Evolutionary conservation across 2,113 vertebrate species (phyloP).

Genomic region (Nothobranchius furzeri): DNA sequence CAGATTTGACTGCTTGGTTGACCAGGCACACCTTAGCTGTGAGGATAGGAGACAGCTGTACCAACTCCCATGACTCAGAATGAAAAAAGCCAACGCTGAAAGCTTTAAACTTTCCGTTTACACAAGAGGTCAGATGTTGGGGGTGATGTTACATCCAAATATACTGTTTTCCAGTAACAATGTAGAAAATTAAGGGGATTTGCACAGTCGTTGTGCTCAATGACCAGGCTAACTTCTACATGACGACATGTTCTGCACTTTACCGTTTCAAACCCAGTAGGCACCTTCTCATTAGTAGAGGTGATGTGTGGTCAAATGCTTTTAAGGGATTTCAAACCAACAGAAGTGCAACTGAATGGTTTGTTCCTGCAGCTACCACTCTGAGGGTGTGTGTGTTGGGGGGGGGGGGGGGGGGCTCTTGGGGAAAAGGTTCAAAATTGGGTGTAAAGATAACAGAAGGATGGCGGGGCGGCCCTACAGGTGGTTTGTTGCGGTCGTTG

Average conservation of each 20-base stretch:
- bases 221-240: not conserved
- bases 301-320: not conserved
- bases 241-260: not conserved
- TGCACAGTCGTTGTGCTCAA: not conserved
- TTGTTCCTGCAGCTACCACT: not conserved
- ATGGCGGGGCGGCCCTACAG: too few species aligned
- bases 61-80: not conserved
- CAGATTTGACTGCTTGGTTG: slow-evolving; percentile 65
- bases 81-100: slow-evolving; percentile 8
- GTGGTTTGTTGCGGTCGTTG: too few species aligned
- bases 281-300: not conserved
- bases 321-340: not conserved
- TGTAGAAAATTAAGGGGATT: too few species aligned
- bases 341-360: not conserved
- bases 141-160: too few species aligned
- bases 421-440: too few species aligned
- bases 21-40: slow-evolving; percentile 63
- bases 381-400: too few species aligned
- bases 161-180: too few species aligned
- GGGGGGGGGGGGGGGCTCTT: too few species aligned
- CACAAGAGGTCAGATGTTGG: not conserved
- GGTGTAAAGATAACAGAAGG: too few species aligned
- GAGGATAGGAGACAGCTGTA: slow-evolving; percentile 21
- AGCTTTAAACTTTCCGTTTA: not conserved
- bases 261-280: not conserved